Conservation (phyloP, 2,797 vertebrate species). For the Macropus fuliginosus region DNA sequence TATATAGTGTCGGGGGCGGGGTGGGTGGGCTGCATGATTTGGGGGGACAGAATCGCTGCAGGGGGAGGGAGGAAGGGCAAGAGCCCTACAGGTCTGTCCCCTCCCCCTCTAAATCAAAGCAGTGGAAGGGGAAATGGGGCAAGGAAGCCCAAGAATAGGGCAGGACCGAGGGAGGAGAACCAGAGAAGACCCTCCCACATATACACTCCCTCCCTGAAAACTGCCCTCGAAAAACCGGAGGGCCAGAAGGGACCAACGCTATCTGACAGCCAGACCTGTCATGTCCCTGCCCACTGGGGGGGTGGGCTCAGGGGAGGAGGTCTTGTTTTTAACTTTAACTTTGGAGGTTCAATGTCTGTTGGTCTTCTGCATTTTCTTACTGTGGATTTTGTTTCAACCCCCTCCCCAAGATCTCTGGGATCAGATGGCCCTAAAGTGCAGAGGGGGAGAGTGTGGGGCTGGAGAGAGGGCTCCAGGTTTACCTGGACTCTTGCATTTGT, state of each 20-base stretch:
- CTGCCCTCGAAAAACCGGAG: constrained; percentile 73
- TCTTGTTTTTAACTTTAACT: constrained; percentile 69
- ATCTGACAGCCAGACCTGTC: constrained; percentile 79
- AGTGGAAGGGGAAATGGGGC: constrained; percentile 14
- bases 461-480: constrained; percentile 8
- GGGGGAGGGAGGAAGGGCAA: constrained; percentile 42
- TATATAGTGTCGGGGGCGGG: constrained; percentile 72
- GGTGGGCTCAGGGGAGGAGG: constrained; percentile 35
- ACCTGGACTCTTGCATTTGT: not conserved
- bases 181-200: constrained; percentile 37
- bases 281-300: constrained; percentile 73
- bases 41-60: too few species aligned
- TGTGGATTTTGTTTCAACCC: not conserved
- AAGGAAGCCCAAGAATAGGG: constrained; percentile 29
- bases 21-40: constrained; percentile 74
- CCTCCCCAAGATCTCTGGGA: constrained; percentile 22
- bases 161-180: constrained; percentile 5
- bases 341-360: constrained; percentile 35
- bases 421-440: not conserved
- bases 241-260: constrained; percentile 75
- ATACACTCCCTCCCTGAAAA: constrained; percentile 59
- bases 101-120: constrained; percentile 46
- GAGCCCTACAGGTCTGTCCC: constrained; percentile 68
- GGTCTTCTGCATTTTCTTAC: constrained; percentile 70
- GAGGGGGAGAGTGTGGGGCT: not conserved